Evolutionary conservation across 1,140 invertebrate genomes (phyloP).

Genomic region (Fopius arisanus): DNA sequence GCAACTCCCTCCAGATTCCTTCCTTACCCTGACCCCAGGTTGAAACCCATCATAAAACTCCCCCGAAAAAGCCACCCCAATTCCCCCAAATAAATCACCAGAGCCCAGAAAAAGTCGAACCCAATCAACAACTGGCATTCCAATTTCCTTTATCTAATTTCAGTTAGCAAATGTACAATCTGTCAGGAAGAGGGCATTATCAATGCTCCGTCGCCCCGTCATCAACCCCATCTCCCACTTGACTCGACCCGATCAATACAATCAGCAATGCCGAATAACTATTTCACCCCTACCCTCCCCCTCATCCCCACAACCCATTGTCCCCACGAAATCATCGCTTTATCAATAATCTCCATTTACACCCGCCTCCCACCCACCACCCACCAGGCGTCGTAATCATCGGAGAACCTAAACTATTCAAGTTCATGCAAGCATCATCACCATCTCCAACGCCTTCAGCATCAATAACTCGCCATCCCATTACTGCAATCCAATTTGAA

Average conservation of each 20-base stretch:
- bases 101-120: background rate
- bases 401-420: background rate
- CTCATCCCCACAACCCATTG: background rate
- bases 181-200: slow-evolving; percentile 1
- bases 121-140: background rate
- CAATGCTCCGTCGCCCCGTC: slow-evolving; percentile 3
- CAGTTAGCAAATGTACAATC: slow-evolving; percentile 8
- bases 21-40: background rate
- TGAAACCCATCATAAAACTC: background rate
- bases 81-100: background rate
- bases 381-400: background rate
- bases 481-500: too few relatives aligned
- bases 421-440: background rate
- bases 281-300: background rate
- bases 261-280: slow-evolving; percentile 30
- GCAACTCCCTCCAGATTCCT: background rate
- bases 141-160: slow-evolving; percentile 12
- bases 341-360: slow-evolving; percentile 6
- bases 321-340: slow-evolving; percentile 4
- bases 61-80: background rate
- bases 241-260: slow-evolving; percentile 28
- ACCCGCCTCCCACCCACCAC: background rate
- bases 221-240: slow-evolving; percentile 29
- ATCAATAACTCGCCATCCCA: background rate
- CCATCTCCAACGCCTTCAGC: background rate